Base-by-base conservation (phyloP, 2,113 vertebrate genomes). In the Caretta caretta region DNA sequence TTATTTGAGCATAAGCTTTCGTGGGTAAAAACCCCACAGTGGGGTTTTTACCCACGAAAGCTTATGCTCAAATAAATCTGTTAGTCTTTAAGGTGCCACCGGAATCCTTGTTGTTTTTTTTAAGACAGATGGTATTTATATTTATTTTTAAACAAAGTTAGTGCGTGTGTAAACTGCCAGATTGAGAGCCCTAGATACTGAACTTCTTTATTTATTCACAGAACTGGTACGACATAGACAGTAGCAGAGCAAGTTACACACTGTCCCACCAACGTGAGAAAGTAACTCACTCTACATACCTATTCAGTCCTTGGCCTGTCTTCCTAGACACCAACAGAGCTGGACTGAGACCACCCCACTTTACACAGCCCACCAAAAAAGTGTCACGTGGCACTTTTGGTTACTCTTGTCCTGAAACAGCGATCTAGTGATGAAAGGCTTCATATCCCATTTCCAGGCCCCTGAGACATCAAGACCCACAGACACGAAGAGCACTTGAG, bases 101-200 rank as follows among this genome's bases (percentile, higher is more conserved):
- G 42, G 42, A 42, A 42, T 42, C 42, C 42, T 42, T 42, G 42
- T 42, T 42, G 42, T 42, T 42, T 42, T 42, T 42, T 86, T 82
- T 88, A 65, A 88, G 82, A 75, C 9, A 53, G 51, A 80, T 1
- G 48, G 31, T 3, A 78, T 53, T 38, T 65, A 86, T 12, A 51
- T 65, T 89, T 82, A 51, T 80, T 88, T 93, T 80, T 3, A 38
- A 62, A 35, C 87, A 91, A 94, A 65, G 42, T 80, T 1, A 5
- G 42, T 82, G 8, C 11, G 87, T 87, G 51, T 75, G 29, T 75
- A 54, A 89, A 56, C 81, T 48, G 51, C 27, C 54, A 91, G 48
- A 80, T 0, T n/a, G 80, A 27, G 12, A 62, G 9, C 3, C 46
- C 13, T 6, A 10, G 56, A 69, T 46, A 88, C 1, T 0, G 1